phyloP scores from a whole-genome alignment of 2,888 invertebrate species.

The Drosophila putrida region DNA sequence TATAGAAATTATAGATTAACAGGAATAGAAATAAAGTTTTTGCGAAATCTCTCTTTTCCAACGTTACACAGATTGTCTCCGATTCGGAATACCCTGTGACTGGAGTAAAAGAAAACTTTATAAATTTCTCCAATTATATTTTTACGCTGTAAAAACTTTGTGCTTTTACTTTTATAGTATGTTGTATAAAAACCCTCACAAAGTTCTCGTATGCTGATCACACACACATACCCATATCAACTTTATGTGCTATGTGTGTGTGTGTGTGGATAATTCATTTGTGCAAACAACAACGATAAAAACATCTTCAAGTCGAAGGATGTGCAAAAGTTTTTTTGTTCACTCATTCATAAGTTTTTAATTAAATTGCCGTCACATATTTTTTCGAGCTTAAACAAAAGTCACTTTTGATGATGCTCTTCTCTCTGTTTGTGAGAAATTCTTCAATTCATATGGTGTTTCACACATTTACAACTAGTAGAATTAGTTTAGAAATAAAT shows the following conservation, averaged over 20 bases:
- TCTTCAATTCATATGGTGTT: slow-evolving; percentile 32
- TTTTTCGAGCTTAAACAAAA: slow-evolving; percentile 55
- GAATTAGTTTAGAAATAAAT: no score
- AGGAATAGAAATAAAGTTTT: no score
- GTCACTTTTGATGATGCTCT: slow-evolving; percentile 48
- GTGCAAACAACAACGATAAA: slow-evolving; percentile 77
- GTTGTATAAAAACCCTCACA: slow-evolving; percentile 42
- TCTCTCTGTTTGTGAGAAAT: slow-evolving; percentile 4
- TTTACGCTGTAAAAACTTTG: slow-evolving; percentile 79
- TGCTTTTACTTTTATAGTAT: slow-evolving; percentile 50
- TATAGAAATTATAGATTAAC: no score
- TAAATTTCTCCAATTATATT: slow-evolving; percentile 79
- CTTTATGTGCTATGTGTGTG: slow-evolving; percentile 31
- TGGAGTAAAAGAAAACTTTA: slow-evolving; percentile 46
- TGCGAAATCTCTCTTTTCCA: no score
- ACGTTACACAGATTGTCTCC: neutral
- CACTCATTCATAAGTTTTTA: slow-evolving; percentile 81
- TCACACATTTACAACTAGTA: slow-evolving; percentile 18
- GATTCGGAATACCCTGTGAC: slow-evolving; percentile 1
- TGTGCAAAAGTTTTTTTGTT: slow-evolving; percentile 78
- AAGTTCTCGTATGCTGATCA: slow-evolving; percentile 67
- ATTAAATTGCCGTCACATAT: slow-evolving; percentile 81
- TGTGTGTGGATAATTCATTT: slow-evolving; percentile 59
- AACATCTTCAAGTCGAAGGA: slow-evolving; percentile 81
- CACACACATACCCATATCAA: slow-evolving; percentile 35